Percentiles rank a stretch among this genome's conserved stretches.
Evolutionary conservation across 2,113 vertebrate species (phyloP).

Genomic region (Galemys pyrenaicus): DNA sequence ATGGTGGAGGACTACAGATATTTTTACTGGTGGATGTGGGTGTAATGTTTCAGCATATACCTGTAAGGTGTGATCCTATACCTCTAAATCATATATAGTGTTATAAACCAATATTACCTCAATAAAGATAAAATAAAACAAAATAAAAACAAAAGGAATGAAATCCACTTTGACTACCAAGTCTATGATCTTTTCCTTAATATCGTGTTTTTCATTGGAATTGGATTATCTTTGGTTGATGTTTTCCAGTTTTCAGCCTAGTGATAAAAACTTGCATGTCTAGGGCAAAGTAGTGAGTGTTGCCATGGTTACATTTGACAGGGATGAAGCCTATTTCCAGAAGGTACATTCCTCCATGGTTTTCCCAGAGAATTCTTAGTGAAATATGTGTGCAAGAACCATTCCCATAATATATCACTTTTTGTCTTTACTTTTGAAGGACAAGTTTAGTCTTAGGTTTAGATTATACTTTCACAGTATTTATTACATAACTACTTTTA

Average conservation of each 20-base stretch:
- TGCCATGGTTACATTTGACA: neutral
- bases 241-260: neutral
- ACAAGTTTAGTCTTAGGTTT: neutral
- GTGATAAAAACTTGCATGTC: neutral
- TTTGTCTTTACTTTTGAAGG: neutral
- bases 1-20: no score
- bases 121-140: no score
- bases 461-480: neutral
- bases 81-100: no score
- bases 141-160: no score
- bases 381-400: accelerated
- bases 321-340: neutral
- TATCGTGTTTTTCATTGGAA: neutral
- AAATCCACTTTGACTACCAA: neutral
- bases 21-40: no score
- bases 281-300: neutral
- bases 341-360: neutral
- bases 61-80: no score
- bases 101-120: no score
- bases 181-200: neutral
- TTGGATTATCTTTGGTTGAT: neutral
- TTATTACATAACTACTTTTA: constrained; percentile 6
- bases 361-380: neutral
- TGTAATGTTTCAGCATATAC: no score
- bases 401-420: neutral